A percentile compares a stretch with the other conserved stretches of the same genome.
phyloP scores from a whole-genome alignment of 2,888 invertebrate species.

The Pachydiplax longipennis region DNA sequence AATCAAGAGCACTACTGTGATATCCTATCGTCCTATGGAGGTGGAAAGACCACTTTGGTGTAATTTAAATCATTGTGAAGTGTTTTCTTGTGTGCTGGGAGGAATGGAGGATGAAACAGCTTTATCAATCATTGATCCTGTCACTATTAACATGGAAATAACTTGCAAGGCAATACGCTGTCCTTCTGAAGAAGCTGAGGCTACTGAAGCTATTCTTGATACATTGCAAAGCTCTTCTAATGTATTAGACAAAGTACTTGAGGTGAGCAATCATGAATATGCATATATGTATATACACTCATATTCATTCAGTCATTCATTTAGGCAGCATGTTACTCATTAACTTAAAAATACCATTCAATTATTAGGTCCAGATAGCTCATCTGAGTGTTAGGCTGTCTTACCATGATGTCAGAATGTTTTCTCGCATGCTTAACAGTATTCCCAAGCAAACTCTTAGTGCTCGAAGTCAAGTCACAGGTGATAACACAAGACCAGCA shows the following conservation, averaged over 20 bases:
- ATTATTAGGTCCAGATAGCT: slow-evolving; percentile 69
- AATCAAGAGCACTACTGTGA: slow-evolving; percentile 82
- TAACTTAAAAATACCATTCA: slow-evolving; percentile 29
- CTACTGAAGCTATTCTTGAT: slow-evolving; percentile 52
- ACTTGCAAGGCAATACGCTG: slow-evolving; percentile 46
- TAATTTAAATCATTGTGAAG: slow-evolving; percentile 85
- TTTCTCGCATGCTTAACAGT: slow-evolving; percentile 85
- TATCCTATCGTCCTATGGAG: slow-evolving; percentile 77
- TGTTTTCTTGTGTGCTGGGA: slow-evolving; percentile 91
- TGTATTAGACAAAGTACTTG: slow-evolving; percentile 46
- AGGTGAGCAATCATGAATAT: slow-evolving; percentile 45
- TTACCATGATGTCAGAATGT: slow-evolving; percentile 93
- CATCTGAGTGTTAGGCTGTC: slow-evolving; percentile 85
- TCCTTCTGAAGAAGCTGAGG: slow-evolving; percentile 36
- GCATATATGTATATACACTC: neutral
- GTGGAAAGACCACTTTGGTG: slow-evolving; percentile 81
- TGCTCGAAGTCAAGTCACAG: slow-evolving; percentile 61
- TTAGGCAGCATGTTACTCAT: slow-evolving; percentile 29
- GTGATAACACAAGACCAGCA: slow-evolving; percentile 53
- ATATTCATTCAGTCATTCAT: neutral
- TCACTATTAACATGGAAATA: slow-evolving; percentile 80
- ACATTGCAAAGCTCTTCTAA: neutral
- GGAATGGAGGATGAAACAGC: slow-evolving; percentile 88
- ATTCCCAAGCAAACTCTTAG: slow-evolving; percentile 80
- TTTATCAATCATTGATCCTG: slow-evolving; percentile 92